Evolutionary conservation across 2,797 vertebrate genomes (phyloP).

Genomic region (Poecilia velifera): DNA sequence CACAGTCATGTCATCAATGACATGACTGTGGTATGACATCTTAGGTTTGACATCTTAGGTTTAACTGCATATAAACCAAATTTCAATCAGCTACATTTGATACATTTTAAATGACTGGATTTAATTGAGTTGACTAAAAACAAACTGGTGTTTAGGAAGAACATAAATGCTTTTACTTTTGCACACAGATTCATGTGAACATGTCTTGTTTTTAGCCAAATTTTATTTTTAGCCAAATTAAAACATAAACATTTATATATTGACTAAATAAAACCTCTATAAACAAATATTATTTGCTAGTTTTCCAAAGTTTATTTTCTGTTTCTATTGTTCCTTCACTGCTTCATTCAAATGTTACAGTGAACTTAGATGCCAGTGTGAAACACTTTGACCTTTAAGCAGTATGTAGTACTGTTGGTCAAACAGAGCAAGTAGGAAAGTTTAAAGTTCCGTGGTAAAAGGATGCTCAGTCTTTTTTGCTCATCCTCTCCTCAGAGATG

Average conservation of each 20-base stretch:
- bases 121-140: background rate
- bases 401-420: background rate
- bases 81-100: background rate
- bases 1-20: background rate
- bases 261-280: too few species aligned
- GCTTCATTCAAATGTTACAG: background rate
- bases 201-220: background rate
- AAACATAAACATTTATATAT: background rate
- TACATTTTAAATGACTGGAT: background rate
- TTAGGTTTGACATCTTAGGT: background rate
- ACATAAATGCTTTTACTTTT: background rate
- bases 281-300: background rate
- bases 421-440: background rate
- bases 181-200: background rate
- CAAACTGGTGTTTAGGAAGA: background rate
- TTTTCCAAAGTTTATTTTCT: background rate
- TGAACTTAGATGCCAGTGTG: background rate
- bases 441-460: background rate
- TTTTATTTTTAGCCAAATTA: background rate
- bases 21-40: too few species aligned
- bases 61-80: background rate
- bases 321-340: background rate
- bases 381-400: background rate
- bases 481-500: constrained; percentile 80
- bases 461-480: background rate